These are phyloP conservation scores for Serripes groenlandicus DNA, from an alignment of 2,888 invertebrate genomes.

Conservation along the genomic window DNA sequence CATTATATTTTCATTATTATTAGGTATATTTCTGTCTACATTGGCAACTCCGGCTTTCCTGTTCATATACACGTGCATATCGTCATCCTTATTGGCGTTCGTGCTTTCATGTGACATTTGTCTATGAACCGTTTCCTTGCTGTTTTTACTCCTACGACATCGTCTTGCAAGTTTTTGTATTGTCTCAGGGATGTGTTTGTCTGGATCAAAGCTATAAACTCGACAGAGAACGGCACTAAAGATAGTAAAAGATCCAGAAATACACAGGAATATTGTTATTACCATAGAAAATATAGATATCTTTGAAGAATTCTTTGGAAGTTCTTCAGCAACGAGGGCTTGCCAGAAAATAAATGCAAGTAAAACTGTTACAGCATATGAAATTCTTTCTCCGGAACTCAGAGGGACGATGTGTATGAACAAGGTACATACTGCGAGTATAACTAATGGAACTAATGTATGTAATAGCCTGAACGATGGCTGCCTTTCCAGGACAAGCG, in stretches of 20 bases:
- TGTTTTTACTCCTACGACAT: background rate
- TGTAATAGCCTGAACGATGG: background rate
- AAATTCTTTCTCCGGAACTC: background rate
- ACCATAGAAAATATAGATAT: background rate
- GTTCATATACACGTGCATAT: background rate
- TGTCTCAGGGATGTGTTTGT: background rate
- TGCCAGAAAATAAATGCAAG: constrained; percentile 1
- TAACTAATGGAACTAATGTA: background rate
- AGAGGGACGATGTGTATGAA: background rate
- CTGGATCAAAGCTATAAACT: background rate
- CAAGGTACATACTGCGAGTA: background rate
- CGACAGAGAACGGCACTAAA: background rate
- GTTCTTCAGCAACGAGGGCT: background rate
- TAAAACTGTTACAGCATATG: background rate
- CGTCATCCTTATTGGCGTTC: background rate
- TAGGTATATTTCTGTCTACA: background rate
- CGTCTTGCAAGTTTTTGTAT: too few relatives aligned
- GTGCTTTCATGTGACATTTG: too few relatives aligned
- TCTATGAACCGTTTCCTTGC: background rate
- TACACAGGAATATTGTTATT: background rate
- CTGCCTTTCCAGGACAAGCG: background rate
- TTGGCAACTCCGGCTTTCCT: background rate
- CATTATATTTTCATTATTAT: background rate
- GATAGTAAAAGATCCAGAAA: background rate
- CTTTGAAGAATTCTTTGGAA: constrained; percentile 1